phyloP scores from a whole-genome alignment of 2,797 vertebrate species.

The Acanthiza pusilla region DNA sequence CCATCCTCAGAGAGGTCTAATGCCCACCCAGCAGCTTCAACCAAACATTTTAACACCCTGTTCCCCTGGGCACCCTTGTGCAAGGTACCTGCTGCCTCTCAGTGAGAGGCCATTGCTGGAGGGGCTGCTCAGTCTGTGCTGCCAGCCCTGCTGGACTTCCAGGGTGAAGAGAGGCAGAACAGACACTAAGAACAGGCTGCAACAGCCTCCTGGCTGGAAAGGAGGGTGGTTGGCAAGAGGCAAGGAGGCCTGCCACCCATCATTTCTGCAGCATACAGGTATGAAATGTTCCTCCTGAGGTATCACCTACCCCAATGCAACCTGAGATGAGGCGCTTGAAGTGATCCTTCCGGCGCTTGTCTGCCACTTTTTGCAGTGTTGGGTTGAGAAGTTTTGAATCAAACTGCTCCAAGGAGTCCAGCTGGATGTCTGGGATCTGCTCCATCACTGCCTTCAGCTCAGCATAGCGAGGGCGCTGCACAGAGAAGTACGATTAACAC shows the following conservation, averaged over 20 bases:
- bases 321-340: conserved; percentile 93
- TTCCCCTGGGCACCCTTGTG: accelerated
- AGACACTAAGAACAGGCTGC: not conserved
- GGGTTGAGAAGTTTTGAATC: conserved; percentile 87
- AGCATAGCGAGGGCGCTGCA: conserved; percentile 85
- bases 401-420: conserved; percentile 87
- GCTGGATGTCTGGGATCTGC: conserved; percentile 88
- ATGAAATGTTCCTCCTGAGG: not conserved
- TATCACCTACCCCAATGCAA: conserved; percentile 86
- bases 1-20: not conserved
- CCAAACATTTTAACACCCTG: not conserved
- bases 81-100: not conserved
- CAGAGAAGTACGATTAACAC: not conserved
- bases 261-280: not conserved
- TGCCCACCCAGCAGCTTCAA: not conserved
- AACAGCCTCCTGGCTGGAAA: not conserved
- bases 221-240: not conserved
- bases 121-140: not conserved
- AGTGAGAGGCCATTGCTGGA: not conserved
- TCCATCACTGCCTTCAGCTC: conserved; percentile 90
- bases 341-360: conserved; percentile 92
- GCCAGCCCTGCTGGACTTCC: not conserved
- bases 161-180: not conserved
- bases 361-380: conserved; percentile 79
- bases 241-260: not conserved